Evolutionary conservation across 2,113 vertebrate species (phyloP).

Genomic region (Casuarius casuarius): DNA sequence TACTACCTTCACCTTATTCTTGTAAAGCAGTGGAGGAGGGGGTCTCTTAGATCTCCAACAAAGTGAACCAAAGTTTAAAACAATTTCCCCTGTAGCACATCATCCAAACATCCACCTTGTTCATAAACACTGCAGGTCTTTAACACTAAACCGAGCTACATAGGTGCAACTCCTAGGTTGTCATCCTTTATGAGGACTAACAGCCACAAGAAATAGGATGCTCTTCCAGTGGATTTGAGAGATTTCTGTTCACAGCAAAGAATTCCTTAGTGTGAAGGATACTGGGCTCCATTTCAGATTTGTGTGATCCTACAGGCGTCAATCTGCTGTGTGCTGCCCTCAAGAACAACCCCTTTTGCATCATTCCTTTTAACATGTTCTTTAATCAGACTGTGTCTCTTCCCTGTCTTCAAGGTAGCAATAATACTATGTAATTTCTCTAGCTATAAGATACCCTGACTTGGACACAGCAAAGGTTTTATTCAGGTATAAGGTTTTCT

Average conservation of each 20-base stretch:
- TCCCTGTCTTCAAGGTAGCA: background rate
- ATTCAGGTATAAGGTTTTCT: too few relatives aligned
- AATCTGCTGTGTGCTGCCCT: background rate
- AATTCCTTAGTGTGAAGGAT: background rate
- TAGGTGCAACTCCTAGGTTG: background rate
- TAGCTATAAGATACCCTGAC: too few relatives aligned
- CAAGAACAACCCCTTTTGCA: background rate
- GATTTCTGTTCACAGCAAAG: background rate
- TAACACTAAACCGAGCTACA: rapidly evolving
- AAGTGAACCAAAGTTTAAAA: background rate
- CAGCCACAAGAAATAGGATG: background rate
- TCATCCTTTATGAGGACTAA: background rate
- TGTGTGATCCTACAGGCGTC: background rate
- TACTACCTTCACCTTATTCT: background rate
- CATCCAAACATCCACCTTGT: background rate
- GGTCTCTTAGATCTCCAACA: background rate
- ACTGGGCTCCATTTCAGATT: background rate
- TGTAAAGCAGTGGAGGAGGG: background rate
- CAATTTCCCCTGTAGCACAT: background rate
- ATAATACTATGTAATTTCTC: too few relatives aligned
- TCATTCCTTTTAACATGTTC: background rate
- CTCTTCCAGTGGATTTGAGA: background rate
- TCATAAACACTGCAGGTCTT: background rate
- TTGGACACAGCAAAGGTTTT: too few relatives aligned
- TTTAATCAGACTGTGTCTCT: background rate